Base-by-base conservation (phyloP, 2,113 vertebrate species). In the Oncorhynchus gorbuscha region DNA sequence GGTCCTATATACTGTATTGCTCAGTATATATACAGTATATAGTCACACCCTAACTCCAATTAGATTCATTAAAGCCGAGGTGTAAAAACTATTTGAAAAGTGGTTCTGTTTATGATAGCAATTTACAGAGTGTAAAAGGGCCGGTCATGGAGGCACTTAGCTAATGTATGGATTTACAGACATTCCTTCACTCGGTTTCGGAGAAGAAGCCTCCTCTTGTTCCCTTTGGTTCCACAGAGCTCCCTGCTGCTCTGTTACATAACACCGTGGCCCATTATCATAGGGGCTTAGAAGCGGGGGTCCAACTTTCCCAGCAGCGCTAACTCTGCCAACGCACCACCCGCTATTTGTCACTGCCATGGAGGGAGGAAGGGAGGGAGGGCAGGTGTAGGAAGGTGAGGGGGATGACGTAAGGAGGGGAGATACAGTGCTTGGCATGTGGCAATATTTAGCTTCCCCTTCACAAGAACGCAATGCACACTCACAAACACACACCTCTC, bases 111-210 rank as follows among this genome's bases (percentile, higher is more conserved):
- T 28, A 35, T 45, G 69, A 59, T 48, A 72, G 39, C 62, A 12
- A 73, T 85, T 84, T 83, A 81, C 71, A 62, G 58, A 51, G 61
- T 88, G 80, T 80, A 28, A 76, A 81, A 73, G 80, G 30, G 48
- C 30, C 74, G 61, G 28, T 71, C 62, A 59, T 76, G 58, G 77
- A 66, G 72, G 35, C 32, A 49, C 71, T 66, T 13, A 76, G 72
- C 73, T n/a, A 81, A 82, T 82, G 78, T 78, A 49, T 77, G 71
- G 83, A 87, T 81, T 86, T 87, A 86, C 77, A 67, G 75, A 62
- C 86, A 90, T 88, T 90, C 88, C 82, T 88, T 79, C 85, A 88
- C 71, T 78, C 74, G 28, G 70, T 3, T 4, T n/a, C 8, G 30
- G 81, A 83, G 73, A 87, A 74, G 80, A 88, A 87, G 72, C 72